A percentile compares a stretch with the other conserved stretches of the same genome.
Evolutionary conservation across 2,888 invertebrate species (phyloP).

Genomic region (Merodon equestris): DNA sequence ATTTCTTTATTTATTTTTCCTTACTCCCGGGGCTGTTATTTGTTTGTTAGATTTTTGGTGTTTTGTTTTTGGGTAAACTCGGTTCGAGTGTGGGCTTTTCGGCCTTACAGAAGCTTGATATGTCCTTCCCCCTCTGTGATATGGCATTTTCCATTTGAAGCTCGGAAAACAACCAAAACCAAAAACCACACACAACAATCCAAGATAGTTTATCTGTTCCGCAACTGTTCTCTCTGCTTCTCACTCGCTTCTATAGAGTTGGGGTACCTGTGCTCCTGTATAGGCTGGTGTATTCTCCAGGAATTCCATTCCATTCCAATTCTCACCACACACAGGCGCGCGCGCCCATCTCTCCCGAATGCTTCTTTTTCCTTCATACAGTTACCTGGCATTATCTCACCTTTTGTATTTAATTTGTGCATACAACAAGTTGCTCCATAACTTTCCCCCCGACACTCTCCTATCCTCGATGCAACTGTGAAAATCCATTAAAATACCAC

Average conservation of each 20-base stretch:
- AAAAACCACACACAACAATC: slow-evolving; percentile 53
- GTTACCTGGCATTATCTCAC: slow-evolving; percentile 67
- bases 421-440: slow-evolving; percentile 62
- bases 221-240: slow-evolving; percentile 19
- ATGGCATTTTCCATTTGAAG: background rate
- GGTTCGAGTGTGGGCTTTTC: slow-evolving; percentile 44
- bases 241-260: slow-evolving; percentile 20
- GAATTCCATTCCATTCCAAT: slow-evolving; percentile 58
- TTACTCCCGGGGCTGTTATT: slow-evolving; percentile 49
- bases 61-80: slow-evolving; percentile 63
- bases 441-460: slow-evolving; percentile 16
- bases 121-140: background rate
- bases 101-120: background rate
- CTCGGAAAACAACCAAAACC: background rate
- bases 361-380: slow-evolving; percentile 51
- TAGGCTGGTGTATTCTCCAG: slow-evolving; percentile 28
- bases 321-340: slow-evolving; percentile 46
- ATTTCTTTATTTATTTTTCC: slow-evolving; percentile 32
- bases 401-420: slow-evolving; percentile 68
- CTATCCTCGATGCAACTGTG: slow-evolving; percentile 64
- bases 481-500: slow-evolving; percentile 71
- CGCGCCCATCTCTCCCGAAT: slow-evolving; percentile 33
- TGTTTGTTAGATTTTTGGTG: slow-evolving; percentile 61
- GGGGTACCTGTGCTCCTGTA: slow-evolving; percentile 36
- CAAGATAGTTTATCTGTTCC: slow-evolving; percentile 49